Conservation (phyloP, 1,140 invertebrate genomes). For the Kradibia gibbosae region DNA sequence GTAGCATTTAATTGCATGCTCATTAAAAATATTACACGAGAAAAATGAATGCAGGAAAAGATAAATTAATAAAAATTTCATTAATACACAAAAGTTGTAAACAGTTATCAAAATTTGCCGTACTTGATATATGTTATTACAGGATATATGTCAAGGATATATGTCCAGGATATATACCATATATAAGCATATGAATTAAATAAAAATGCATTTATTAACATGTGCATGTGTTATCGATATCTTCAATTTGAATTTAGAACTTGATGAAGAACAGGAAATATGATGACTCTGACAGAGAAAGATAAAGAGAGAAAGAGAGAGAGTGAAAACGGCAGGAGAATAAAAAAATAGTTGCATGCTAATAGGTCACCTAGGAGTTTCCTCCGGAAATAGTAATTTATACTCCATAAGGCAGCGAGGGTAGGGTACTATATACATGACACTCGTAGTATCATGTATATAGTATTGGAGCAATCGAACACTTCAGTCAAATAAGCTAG, state of each 20-base stretch:
- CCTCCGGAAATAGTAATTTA: conserved; percentile 38
- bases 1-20: no score
- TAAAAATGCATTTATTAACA: background rate
- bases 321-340: background rate
- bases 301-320: background rate
- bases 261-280: background rate
- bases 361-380: conserved; percentile 26
- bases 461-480: background rate
- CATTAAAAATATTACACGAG: no score
- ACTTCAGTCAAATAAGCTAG: background rate
- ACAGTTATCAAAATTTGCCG: background rate
- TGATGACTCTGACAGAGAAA: background rate
- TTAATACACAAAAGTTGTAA: no score
- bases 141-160: background rate
- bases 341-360: background rate
- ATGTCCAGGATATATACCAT: background rate
- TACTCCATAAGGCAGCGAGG: conserved; percentile 24
- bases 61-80: background rate
- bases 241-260: background rate
- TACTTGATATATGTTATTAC: background rate
- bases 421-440: no score
- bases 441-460: background rate
- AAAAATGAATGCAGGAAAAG: no score
- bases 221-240: background rate
- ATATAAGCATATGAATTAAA: no score